phyloP scores from a whole-genome alignment of 2,113 vertebrate genomes.

The Indicator maculatus region DNA sequence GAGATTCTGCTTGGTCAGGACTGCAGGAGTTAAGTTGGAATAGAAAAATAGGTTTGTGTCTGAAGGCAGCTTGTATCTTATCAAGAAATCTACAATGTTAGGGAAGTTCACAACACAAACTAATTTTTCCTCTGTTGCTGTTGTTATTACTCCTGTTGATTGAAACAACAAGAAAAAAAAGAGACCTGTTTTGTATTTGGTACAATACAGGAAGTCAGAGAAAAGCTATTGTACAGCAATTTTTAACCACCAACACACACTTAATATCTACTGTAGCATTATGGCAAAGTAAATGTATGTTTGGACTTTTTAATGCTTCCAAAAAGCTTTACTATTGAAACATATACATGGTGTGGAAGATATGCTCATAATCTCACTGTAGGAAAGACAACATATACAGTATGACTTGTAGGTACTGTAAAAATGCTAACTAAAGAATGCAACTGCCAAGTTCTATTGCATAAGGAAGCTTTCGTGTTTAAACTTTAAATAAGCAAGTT shows the following conservation, averaged over 20 bases:
- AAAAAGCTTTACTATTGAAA: slow-evolving; percentile 70
- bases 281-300: slow-evolving; percentile 66
- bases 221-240: slow-evolving; percentile 68
- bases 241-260: slow-evolving; percentile 74
- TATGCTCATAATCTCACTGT: slow-evolving; percentile 67
- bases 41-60: not conserved
- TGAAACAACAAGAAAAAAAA: not conserved
- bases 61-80: slow-evolving; percentile 27
- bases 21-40: slow-evolving; percentile 18
- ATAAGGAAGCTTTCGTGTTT: slow-evolving; percentile 75
- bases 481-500: slow-evolving; percentile 78
- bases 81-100: not conserved
- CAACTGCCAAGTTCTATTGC: slow-evolving; percentile 76
- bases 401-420: slow-evolving; percentile 55
- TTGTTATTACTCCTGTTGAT: slow-evolving; percentile 54
- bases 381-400: slow-evolving; percentile 62
- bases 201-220: slow-evolving; percentile 61
- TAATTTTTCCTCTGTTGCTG: slow-evolving; percentile 29
- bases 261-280: slow-evolving; percentile 69
- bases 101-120: slow-evolving; percentile 19
- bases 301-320: slow-evolving; percentile 67
- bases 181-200: slow-evolving; percentile 13
- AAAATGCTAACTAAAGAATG: slow-evolving; percentile 73
- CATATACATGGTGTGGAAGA: slow-evolving; percentile 63
- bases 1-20: not conserved